Evolutionary conservation across 2,888 invertebrate species (phyloP), one percentile per base, ranked within the genome.

Genomic region (Clistopyga incitator): DNA sequence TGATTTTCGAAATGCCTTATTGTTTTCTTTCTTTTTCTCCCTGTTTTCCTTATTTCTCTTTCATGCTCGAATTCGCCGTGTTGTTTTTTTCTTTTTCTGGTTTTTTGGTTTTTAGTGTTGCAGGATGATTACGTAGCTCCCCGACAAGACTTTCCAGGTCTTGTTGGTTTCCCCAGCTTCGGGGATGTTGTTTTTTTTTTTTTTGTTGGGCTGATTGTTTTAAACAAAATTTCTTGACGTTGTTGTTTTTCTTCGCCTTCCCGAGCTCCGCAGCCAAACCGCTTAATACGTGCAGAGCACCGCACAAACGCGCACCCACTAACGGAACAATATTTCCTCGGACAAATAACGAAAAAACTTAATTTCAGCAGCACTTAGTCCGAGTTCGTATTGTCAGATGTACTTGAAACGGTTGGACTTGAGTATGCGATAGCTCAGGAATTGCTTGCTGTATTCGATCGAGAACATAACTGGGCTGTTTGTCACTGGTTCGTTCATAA

Each of bases 371-470:
- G 78, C 90, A 91, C 90, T 90, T 91, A 86, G 92, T 92, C 93
- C 93, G 92, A 92, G 93, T 92, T 91, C 92, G 91, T 93, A 93
- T 92, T 90, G 93, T 93, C 93, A 93, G 92, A 93, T 93, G 87
- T 93, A 93, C 85, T 93, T 93, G 93, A 93, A 93, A 82, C 93
- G 92, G 88, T 93, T 93, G 86, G 93, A 93, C 91, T 93, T 93
- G 89, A 93, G 91, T 88, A 93, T 93, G 87, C 93, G 93, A 85
- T 93, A 93, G 90, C 93, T 93, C 84, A 93, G 89, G 87, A 93
- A 93, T 89, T 93, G 93, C 87, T 93, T 93, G 92, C 93, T 93
- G 92, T 93, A 93, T 89, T 93, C 91, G 90, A 93, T 93, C 80
- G 93, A 92, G 84, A 92, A 93, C 93, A 93, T 93, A 90, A 92